Evolutionary conservation across 2,113 vertebrate genomes (phyloP), one percentile per base, ranked within the genome.

Genomic region (Zosterops hypoxanthus): DNA sequence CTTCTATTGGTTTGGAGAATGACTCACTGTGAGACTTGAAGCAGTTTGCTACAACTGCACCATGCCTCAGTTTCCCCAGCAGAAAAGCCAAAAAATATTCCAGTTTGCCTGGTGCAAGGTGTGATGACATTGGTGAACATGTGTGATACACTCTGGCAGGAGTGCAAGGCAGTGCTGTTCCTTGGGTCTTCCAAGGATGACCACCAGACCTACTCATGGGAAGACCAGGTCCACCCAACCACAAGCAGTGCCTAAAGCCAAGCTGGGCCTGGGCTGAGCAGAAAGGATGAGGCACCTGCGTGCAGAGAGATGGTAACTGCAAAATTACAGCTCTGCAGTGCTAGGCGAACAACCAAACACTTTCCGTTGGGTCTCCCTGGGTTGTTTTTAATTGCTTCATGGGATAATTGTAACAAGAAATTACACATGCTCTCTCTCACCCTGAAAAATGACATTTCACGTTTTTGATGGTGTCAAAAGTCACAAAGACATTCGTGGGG

Each of bases 1-100:
- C 57, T 86, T 82, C 53, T 33, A n/a, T 1, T 18, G 36, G 33
- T 78, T 39, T 90, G 86, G 78, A 85, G 66, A 44, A 28, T 23
- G 50, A 72, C 31, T 82, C 75, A 20, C 63, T 11, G n/a, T 2
- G 78, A 82, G 68, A 89, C 53, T 23, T 3, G 18, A 77, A 57
- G 13, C 5, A 9, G 31, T 39, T 61, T 8, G 15, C 44, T 68
- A 12, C 8, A 36, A n/a, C 17, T 49, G 56, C 2, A 28, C 42
- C 29, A 3, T n/a, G 59, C 93, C 94, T 96, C 91, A 80, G 90
- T 86, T 92, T 95, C 90, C 59, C 79, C 42, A 50, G 31, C 42
- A 31, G 22, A 9, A 55, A 83, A 61, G 42, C 8, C 22, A 49
- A 31, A 33, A 60, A 14, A 11, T 7, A 24, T 26, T n/a, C 63